Base-by-base conservation (phyloP, 1,140 invertebrate genomes). In the Leptoteleia sp. region DNA sequence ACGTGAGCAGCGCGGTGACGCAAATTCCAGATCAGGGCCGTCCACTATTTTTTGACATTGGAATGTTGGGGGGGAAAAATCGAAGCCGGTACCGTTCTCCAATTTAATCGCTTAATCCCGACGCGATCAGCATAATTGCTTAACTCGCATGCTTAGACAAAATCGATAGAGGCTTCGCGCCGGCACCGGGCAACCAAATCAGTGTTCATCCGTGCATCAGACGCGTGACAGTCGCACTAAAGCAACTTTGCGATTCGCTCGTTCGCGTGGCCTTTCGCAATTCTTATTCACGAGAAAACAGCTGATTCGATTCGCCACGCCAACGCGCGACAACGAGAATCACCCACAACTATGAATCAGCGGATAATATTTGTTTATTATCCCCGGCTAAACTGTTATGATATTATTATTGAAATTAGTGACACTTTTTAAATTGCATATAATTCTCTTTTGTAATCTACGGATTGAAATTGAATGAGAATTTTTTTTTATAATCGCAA, bases 261-360 rank as follows among this genome's bases (percentile, higher is more conserved):
- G 16, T 43, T 67, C 45, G 61, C 71, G 17, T 37, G 52, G 47
- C 35, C 43, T 75, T 38, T 64, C 57, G 37, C 43, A 29, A 54
- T 25, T 40, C 13, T 48, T 42, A 37, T 16, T 75, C 52, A 48
- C 42, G 40, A 76, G 54, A 68, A 76, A 76, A 62, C 72, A 76
- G 62, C 72, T 68, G 72, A 76, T 76, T 68, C 54, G 55, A 76
- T 61, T 67, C 45, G 35, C 40, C 31, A 61, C 72, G 55, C 72
- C 72, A 31, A 76, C 72, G 62, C 62, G 33, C 25, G 40, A 61
- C 52, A 52, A 40, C 54, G 1, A 52, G 27, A 42, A 27, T 75
- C 71, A 54, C 70, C 70, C 52, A 73, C 70, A 42, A 33, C 59
- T 50, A 57, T 64, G 68, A 72, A 45, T 72, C 55, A 57, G 50